phyloP scores from a whole-genome alignment of 2,113 vertebrate species.

The Rafetus swinhoei region DNA sequence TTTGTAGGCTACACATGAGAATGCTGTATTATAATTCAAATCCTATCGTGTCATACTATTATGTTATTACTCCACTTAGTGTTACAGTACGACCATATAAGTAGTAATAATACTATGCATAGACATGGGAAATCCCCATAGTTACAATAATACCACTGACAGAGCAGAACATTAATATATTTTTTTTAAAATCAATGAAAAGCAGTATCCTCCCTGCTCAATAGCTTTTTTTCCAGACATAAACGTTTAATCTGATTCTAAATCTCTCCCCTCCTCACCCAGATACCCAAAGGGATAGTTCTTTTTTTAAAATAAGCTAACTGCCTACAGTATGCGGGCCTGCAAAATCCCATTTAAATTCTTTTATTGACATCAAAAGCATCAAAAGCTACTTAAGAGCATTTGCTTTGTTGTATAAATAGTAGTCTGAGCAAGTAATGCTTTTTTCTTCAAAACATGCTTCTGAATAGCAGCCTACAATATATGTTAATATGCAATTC shows the following conservation, averaged over 20 bases:
- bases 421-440: slow-evolving; percentile 17
- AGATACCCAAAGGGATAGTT: slow-evolving; percentile 19
- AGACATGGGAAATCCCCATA: slow-evolving; percentile 12
- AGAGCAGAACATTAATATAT: neutral
- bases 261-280: neutral
- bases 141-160: neutral
- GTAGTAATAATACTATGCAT: slow-evolving; percentile 9
- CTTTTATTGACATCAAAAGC: slow-evolving; percentile 31
- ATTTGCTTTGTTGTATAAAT: slow-evolving; percentile 38
- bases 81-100: slow-evolving; percentile 22
- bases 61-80: slow-evolving; percentile 34
- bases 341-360: slow-evolving; percentile 22
- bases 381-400: slow-evolving; percentile 21
- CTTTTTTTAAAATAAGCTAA: slow-evolving; percentile 28
- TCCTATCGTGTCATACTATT: slow-evolving; percentile 21
- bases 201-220: slow-evolving; percentile 11
- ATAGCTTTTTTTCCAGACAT: neutral
- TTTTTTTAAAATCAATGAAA: neutral
- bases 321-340: slow-evolving; percentile 42
- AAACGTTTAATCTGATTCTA: slow-evolving; percentile 7
- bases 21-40: slow-evolving; percentile 10
- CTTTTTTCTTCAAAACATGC: neutral
- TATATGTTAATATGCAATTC: slow-evolving; percentile 32
- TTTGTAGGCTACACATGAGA: neutral
- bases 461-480: slow-evolving; percentile 18